Conservation (phyloP, 2,113 vertebrate genomes). For the Psammodynastes pulverulentus region DNA sequence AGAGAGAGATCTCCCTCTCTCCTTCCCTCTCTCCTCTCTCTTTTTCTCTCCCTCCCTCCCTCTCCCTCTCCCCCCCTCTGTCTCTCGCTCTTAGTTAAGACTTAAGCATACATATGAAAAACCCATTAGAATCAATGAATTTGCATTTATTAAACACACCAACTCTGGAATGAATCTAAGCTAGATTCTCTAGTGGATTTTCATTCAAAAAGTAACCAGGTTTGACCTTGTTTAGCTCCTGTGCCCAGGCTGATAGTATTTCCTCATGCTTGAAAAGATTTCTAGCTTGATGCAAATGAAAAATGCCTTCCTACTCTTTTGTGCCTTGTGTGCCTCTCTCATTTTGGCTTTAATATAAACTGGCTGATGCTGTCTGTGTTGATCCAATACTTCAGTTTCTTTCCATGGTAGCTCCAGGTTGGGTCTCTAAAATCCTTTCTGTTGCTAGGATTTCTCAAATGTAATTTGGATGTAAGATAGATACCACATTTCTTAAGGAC, state of each 20-base stretch:
- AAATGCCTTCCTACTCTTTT: background rate
- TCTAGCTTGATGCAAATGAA: background rate
- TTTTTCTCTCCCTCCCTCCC: fast-evolving
- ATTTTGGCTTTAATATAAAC: background rate
- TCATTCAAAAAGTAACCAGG: background rate
- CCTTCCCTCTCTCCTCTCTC: background rate
- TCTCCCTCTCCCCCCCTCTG: no score
- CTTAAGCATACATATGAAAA: background rate
- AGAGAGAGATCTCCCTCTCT: no score
- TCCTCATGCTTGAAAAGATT: background rate
- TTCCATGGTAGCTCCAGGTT: background rate
- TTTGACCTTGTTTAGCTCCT: background rate
- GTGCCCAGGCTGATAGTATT: background rate
- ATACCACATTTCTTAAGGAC: background rate
- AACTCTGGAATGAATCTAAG: background rate
- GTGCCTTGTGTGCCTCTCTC: background rate
- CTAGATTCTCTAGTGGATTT: background rate
- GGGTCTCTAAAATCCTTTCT: background rate
- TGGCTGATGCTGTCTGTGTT: background rate
- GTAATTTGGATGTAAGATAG: slow-evolving; percentile 7
- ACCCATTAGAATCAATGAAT: background rate
- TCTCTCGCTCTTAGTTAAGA: background rate
- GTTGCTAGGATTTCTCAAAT: background rate
- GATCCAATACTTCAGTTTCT: background rate
- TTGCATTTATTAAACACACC: background rate